phyloP scores from a whole-genome alignment of 2,113 vertebrate genomes.

The Orthochromis indermauri region DNA sequence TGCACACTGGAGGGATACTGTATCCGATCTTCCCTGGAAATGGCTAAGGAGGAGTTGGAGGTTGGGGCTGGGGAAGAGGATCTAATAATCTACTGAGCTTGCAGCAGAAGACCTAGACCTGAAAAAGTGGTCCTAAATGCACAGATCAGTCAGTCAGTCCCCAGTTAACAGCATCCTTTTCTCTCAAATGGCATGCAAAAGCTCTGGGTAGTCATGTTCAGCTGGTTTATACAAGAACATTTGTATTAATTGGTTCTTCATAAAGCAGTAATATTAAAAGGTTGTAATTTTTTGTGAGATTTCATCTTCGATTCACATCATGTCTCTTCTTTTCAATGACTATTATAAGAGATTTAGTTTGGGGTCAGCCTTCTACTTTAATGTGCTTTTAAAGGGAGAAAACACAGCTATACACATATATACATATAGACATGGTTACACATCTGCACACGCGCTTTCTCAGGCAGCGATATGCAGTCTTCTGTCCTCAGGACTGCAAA shows the following conservation, averaged over 20 bases:
- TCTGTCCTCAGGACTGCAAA: conserved; percentile 17
- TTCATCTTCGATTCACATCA: not conserved
- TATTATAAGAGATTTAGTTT: not conserved
- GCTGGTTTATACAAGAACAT: not conserved
- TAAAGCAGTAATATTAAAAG: not conserved
- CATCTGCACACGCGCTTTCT: not conserved
- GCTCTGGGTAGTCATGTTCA: not conserved
- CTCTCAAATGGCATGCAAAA: not conserved
- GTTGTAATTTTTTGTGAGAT: not conserved
- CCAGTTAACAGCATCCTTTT: not conserved
- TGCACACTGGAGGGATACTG: not conserved
- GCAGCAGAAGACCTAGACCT: not conserved
- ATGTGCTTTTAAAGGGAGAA: not conserved
- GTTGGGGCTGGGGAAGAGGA: not conserved
- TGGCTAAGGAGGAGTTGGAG: not conserved
- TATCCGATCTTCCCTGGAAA: not conserved
- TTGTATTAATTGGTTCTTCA: not conserved
- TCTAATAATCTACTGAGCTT: not conserved
- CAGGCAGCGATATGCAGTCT: not conserved
- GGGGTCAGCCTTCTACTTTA: not conserved
- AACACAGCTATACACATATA: not conserved
- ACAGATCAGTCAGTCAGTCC: not conserved
- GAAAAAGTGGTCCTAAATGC: not conserved
- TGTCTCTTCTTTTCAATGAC: not conserved
- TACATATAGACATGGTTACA: not conserved